A percentile compares a stretch with the other conserved stretches of the same genome.
Conservation (phyloP, 2,113 vertebrate genomes). For the Anser brachyrhynchus region DNA sequence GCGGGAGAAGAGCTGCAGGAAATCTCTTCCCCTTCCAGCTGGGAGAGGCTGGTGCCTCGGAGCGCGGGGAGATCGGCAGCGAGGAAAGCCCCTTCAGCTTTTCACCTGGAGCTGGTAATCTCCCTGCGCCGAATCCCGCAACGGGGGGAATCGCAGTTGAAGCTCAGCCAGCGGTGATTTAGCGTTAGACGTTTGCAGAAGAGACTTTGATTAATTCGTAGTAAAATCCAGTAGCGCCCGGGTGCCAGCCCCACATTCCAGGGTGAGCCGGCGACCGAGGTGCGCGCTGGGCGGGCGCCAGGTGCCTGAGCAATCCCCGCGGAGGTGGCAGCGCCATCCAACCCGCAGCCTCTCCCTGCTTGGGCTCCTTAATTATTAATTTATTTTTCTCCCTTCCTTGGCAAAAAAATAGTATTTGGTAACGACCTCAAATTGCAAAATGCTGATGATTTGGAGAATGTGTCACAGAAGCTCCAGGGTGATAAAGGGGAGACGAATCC, state of each 20-base stretch:
- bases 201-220: constrained; percentile 60
- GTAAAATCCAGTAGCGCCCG: constrained; percentile 56
- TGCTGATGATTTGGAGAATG: constrained; percentile 73
- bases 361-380: constrained; percentile 53
- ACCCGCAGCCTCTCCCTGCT: constrained; percentile 53
- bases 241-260: constrained; percentile 63
- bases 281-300: constrained; percentile 46
- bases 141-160: neutral
- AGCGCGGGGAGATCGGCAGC: neutral
- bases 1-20: constrained; percentile 17
- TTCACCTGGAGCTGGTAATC: constrained; percentile 37
- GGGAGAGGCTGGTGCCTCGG: constrained; percentile 28
- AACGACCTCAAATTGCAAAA: constrained; percentile 69
- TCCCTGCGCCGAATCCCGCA: neutral
- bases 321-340: constrained; percentile 63
- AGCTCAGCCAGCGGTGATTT: constrained; percentile 35
- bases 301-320: constrained; percentile 53
- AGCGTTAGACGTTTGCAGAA: constrained; percentile 13
- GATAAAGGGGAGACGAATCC: constrained; percentile 72
- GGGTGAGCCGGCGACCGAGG: constrained; percentile 53
- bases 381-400: constrained; percentile 64
- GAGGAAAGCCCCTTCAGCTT: constrained; percentile 51
- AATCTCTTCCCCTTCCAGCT: constrained; percentile 28
- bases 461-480: constrained; percentile 71
- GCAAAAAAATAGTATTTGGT: constrained; percentile 67